Conservation (phyloP, 2,113 vertebrate genomes). For the Vidua chalybeata region DNA sequence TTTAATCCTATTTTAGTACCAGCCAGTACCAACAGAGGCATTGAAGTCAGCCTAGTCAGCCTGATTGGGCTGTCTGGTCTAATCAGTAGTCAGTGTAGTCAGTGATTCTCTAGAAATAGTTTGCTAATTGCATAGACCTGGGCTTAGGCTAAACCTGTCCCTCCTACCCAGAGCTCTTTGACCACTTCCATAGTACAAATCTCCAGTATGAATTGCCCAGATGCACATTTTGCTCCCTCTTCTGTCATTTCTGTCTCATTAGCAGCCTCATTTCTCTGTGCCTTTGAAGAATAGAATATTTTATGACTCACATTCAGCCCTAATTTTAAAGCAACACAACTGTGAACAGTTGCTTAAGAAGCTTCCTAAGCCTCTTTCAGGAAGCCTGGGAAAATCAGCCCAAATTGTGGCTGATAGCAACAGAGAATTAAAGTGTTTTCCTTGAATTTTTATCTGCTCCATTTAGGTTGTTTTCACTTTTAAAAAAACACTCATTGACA, state of each 20-base stretch:
- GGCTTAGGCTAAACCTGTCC: not conserved
- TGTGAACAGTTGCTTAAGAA: not conserved
- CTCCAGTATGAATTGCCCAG: not conserved
- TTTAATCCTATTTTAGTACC: not conserved
- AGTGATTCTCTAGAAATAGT: not conserved
- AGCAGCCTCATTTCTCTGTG: not conserved
- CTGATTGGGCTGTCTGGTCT: not conserved
- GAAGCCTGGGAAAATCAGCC: not conserved
- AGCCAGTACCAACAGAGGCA: not conserved
- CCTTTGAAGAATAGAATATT: not conserved
- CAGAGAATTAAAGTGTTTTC: not conserved
- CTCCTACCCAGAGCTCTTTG: not conserved
- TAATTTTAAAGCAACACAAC: not conserved
- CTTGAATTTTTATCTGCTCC: not conserved
- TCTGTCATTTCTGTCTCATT: not conserved
- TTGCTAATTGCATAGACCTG: not conserved
- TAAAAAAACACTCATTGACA: not conserved
- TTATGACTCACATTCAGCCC: not conserved
- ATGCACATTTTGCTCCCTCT: not conserved
- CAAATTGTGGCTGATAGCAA: not conserved
- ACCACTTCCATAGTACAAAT: not conserved
- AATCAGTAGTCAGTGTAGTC: not conserved
- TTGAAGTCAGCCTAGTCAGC: not conserved
- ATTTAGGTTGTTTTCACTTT: not conserved
- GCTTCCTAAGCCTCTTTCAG: not conserved